Evolutionary conservation across 2,113 vertebrate species (phyloP).

Genomic region (Mugil cephalus): DNA sequence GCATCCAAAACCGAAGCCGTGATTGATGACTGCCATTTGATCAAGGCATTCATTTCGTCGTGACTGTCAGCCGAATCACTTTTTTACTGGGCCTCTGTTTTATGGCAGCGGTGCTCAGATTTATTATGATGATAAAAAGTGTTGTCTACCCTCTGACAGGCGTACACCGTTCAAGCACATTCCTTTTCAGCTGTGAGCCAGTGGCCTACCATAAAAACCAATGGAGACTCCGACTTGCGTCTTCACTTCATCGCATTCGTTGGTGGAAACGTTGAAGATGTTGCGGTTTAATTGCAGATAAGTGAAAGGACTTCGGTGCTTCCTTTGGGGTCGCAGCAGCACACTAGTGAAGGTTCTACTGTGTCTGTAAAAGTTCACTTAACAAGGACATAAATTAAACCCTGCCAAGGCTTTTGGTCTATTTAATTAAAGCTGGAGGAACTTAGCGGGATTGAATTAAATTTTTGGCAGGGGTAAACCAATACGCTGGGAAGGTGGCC

Average conservation of each 20-base stretch:
- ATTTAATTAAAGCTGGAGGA: conserved; percentile 80
- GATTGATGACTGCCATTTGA: conserved; percentile 78
- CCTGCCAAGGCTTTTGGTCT: conserved; percentile 67
- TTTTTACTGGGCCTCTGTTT: conserved; percentile 70
- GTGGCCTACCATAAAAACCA: conserved; percentile 43
- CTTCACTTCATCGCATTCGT: conserved; percentile 19
- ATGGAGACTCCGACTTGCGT: conserved; percentile 38
- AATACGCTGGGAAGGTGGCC: conserved; percentile 63
- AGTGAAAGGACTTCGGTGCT: not conserved
- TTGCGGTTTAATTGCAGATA: conserved; percentile 7
- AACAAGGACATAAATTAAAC: conserved; percentile 72
- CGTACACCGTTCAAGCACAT: conserved; percentile 34
- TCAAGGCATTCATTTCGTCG: conserved; percentile 72
- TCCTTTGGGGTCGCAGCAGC: conserved; percentile 23
- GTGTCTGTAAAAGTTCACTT: conserved; percentile 68
- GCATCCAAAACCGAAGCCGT: conserved; percentile 55
- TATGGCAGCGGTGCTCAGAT: conserved; percentile 64
- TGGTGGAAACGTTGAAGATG: conserved; percentile 18
- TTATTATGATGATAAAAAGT: conserved; percentile 78
- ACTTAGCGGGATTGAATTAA: conserved; percentile 79
- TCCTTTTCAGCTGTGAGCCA: conserved; percentile 40
- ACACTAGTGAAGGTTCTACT: conserved; percentile 47
- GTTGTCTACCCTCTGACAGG: conserved; percentile 54
- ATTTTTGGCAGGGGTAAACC: conserved; percentile 77
- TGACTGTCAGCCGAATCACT: conserved; percentile 72